Base-by-base conservation (phyloP, 2,113 vertebrate species). In the Pseudorhombus dupliciocellatus region DNA sequence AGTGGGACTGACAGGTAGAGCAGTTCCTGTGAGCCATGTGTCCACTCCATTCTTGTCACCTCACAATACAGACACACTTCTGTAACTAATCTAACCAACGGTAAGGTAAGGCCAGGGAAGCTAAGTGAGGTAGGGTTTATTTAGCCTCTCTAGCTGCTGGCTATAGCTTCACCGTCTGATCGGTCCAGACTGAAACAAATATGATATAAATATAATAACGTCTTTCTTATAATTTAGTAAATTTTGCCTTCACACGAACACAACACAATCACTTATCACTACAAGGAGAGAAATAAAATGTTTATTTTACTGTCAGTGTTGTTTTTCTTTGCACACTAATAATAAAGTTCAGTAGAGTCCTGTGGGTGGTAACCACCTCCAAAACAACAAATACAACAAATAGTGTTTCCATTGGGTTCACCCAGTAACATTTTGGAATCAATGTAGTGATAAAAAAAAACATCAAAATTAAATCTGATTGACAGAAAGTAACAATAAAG, bases 201-300 rank as follows among this genome's bases (percentile, higher is more conserved):
- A n/a, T n/a, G n/a, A n/a, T n/a, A n/a, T n/a, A n/a, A n/a, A n/a
- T n/a, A 54, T 7, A 16, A 16, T n/a, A 30, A 56, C 30, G 4
- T 3, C 20, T n/a, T 18, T 50, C 50, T 12, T 1, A 24, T 24
- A 55, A 48, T 24, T 2, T 24, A 0, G 2, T 11, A 3, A n/a
- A 15, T 4, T 26, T 5, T 3, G 2, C 4, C 7, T 68, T 31
- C 18, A 60, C 34, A 64, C 51, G 7, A 75, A 34, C 5, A 5
- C 66, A 16, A 54, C 57, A 73, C 55, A 66, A 61, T 18, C 54
- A 75, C 53, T 21, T 64, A 59, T 81, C 77, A 88, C 64, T 73
- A 86, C 80, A 85, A 84, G 60, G 44, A 83, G 80, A 83, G 88
- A 91, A 91, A 92, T 91, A 89, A 90, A 89, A 85, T 66, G 83